Percentiles rank a stretch among this genome's conserved stretches.
Conservation (phyloP, 2,113 vertebrate genomes). For the Salvelinus alpinus region DNA sequence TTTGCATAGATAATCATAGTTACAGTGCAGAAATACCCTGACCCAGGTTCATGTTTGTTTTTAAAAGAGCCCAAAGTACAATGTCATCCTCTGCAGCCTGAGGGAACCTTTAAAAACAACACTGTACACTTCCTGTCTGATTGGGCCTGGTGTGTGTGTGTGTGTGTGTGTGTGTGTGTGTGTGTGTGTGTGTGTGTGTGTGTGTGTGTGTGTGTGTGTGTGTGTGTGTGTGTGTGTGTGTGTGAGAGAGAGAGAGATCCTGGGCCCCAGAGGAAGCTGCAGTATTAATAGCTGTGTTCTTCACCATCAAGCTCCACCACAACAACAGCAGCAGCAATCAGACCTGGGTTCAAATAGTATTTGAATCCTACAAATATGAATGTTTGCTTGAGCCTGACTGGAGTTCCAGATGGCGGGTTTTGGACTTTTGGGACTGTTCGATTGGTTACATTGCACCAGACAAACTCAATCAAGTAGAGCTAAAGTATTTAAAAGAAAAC, state of each 20-base stretch:
- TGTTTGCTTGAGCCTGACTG: too few relatives aligned
- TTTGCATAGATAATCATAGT: too few relatives aligned
- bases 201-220: too few relatives aligned
- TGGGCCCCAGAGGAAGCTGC: constrained; percentile 49
- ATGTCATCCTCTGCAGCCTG: constrained; percentile 16
- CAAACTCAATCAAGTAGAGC: too few relatives aligned
- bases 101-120: constrained; percentile 41
- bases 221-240: too few relatives aligned
- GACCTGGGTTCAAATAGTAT: constrained; percentile 7
- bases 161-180: too few relatives aligned
- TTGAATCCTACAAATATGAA: too few relatives aligned
- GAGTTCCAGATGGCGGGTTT: too few relatives aligned
- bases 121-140: constrained; percentile 47
- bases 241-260: background rate
- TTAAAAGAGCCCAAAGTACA: constrained; percentile 19
- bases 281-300: constrained; percentile 60
- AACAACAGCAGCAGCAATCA: constrained; percentile 53
- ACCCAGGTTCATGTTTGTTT: constrained; percentile 3
- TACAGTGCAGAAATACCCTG: background rate
- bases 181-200: too few relatives aligned
- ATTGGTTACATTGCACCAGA: too few relatives aligned
- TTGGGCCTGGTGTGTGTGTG: constrained; percentile 14
- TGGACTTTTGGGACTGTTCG: too few relatives aligned
- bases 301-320: constrained; percentile 45
- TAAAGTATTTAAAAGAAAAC: too few relatives aligned